Evolutionary conservation across 53 echinoderm and acorn worm genomes (phyloP).

Genomic region (Antedon mediterranea): DNA sequence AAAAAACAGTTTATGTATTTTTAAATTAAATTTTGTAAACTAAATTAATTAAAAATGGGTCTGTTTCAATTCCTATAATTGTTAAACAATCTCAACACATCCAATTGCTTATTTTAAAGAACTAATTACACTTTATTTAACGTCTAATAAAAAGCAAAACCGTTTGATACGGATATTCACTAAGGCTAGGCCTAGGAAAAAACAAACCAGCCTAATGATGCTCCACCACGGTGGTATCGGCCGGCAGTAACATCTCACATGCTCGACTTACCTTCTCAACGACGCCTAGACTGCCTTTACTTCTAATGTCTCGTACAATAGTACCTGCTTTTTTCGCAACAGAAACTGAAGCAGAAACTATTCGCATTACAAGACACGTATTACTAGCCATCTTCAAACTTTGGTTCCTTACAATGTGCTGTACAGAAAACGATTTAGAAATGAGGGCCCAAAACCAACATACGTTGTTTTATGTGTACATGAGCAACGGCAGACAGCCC

Average conservation of each 20-base stretch:
- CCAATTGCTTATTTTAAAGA: too few species aligned
- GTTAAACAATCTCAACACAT: too few species aligned
- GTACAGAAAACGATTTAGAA: background rate
- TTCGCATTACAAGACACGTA: slow-evolving; percentile 37
- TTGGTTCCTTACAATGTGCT: background rate
- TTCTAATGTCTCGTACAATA: slow-evolving; percentile 94
- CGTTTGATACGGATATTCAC: background rate
- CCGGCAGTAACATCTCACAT: background rate
- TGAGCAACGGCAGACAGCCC: background rate
- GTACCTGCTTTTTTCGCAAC: slow-evolving; percentile 73
- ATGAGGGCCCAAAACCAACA: background rate
- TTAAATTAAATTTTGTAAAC: too few species aligned
- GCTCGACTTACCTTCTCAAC: slow-evolving; percentile 48
- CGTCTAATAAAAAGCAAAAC: too few species aligned
- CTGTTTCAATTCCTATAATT: too few species aligned
- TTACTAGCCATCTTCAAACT: background rate
- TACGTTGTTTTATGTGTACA: background rate
- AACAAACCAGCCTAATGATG: background rate
- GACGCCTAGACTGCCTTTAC: slow-evolving; percentile 71
- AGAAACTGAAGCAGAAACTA: slow-evolving; percentile 74
- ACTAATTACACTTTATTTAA: too few species aligned
- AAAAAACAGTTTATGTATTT: too few species aligned
- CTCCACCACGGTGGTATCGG: background rate
- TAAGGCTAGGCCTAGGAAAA: background rate
- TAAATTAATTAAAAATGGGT: too few species aligned